Base-by-base conservation (phyloP, 2,888 invertebrate genomes). In the Encarsia formosa region DNA sequence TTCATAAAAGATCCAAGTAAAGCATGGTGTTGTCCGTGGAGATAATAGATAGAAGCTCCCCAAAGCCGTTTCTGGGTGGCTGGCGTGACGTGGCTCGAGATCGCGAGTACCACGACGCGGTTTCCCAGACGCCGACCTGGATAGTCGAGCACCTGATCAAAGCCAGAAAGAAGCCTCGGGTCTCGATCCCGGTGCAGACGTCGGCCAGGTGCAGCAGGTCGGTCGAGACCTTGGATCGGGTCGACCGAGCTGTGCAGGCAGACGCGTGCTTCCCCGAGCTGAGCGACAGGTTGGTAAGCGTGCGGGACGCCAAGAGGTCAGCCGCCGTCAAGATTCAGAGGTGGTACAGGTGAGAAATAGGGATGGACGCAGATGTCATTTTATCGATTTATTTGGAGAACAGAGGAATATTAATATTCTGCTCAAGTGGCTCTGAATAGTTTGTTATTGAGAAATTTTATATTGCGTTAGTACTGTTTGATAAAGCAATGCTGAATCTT, bases 51-150 rank as follows among this genome's bases (percentile, higher is more conserved):
- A 74, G 77, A 32, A 67, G 2, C 83, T 24, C 38, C 37, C 68
- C 78, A 43, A 91, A 91, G 68, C 88, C 88, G 1, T 90, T 85
- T 75, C 75, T 86, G 60, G 90, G 91, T 38, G 93, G 94, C 24
- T 93, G 87, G 73, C 78, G 81, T 56, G 83, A 92, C 73, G 81
- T 81, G 57, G 69, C 79, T 44, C 87, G 85, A 49, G 84, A 86
- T 31, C 72, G 79, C 13, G 81, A 86, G 62, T 93, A 86, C 69
- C 84, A 88, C 66, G 87, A 95, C 75, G 91, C 91, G 4, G 84
- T 81, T 60, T 84, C 88, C 1, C 93, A 93, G 77, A 92, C 93
- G 80, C 15, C 19, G 1, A 11, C 9, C 19, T 4, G 4, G n/a
- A 4, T 3, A n/a, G n/a, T 32, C 4, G 1, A 15, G 16, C 23